A percentile compares a stretch with the other conserved stretches of the same genome.
Evolutionary conservation across 2,888 invertebrate species (phyloP).

Genomic region (Tuberolachnus salignus): DNA sequence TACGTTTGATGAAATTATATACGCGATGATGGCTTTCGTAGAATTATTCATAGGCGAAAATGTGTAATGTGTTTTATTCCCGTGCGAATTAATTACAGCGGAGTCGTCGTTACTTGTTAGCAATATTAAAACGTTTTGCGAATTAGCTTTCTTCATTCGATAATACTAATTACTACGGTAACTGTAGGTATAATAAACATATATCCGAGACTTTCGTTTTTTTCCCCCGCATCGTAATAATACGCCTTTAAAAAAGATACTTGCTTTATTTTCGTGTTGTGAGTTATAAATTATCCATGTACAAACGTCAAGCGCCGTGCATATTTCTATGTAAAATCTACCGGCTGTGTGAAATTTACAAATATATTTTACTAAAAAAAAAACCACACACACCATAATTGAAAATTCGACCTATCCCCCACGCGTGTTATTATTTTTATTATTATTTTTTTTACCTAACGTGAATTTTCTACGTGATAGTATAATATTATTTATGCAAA

Average conservation of each 20-base stretch:
- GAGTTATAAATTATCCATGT: constrained; percentile 9
- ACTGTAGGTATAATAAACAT: no score
- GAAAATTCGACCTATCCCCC: background rate
- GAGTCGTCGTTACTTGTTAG: constrained; percentile 6
- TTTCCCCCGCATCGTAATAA: background rate
- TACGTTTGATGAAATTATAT: no score
- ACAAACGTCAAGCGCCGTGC: background rate
- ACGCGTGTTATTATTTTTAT: no score
- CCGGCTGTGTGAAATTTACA: background rate
- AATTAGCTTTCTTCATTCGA: constrained; percentile 49
- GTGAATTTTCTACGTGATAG: no score
- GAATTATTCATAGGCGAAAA: background rate
- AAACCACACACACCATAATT: background rate
- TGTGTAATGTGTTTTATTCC: constrained; percentile 13
- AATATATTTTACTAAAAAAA: background rate
- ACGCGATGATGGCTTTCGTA: no score
- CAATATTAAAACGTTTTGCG: constrained; percentile 28
- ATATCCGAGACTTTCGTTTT: constrained; percentile 33
- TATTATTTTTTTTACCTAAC: no score
- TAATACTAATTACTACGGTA: no score
- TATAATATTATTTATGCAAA: no score
- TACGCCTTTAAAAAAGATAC: background rate
- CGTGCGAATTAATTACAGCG: constrained; percentile 7
- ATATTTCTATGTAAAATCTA: background rate
- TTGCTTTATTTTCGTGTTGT: constrained; percentile 8